Base-by-base conservation (phyloP, 2,888 invertebrate species). In the Aradus depressus region DNA sequence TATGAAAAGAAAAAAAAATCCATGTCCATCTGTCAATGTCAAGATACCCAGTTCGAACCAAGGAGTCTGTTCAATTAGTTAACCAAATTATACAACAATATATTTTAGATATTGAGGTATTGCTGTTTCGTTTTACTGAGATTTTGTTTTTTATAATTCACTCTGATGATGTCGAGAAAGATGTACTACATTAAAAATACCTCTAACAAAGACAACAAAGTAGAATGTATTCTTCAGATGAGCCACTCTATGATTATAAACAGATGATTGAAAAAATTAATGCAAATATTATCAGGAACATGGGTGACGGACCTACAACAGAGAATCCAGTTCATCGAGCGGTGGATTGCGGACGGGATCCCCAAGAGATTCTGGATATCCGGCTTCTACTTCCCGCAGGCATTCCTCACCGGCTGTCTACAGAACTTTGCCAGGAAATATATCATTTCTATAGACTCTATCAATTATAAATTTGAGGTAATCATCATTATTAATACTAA, bases 351-450 rank as follows among this genome's bases (percentile, higher is more conserved):
- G 14, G 50, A 66, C 0, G 84, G 83, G 6, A 81, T 84, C 56
- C 87, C 87, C 0, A 67, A 74, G 25, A 75, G 79, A 44, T 87
- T 86, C 69, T 88, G 87, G 87, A 80, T 88, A 58, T 84, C 86
- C 0, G 87, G 86, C 0, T 85, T 88, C 67, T 88, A 80, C 69
- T 88, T 87, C 69, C 86, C 87, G 0, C 87, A 88, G 66, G 85
- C 86, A 1, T 85, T 88, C 69, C 72, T 88, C 57, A 87, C 87
- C 0, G 87, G 84, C 18, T 83, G 82, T 0, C 70, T 85, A 62
- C 88, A 88, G 70, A 87, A 88, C 69, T 86, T 76, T 66, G 87
- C 87, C 3, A 72, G 87, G 59, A 84, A 80, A 64, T 76, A 83
- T 62, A 72, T 79, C 22, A 74, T 85, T 4, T 83, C 87, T 3